phyloP scores from a whole-genome alignment of 2,113 vertebrate species.

The Enhydra lutris region DNA sequence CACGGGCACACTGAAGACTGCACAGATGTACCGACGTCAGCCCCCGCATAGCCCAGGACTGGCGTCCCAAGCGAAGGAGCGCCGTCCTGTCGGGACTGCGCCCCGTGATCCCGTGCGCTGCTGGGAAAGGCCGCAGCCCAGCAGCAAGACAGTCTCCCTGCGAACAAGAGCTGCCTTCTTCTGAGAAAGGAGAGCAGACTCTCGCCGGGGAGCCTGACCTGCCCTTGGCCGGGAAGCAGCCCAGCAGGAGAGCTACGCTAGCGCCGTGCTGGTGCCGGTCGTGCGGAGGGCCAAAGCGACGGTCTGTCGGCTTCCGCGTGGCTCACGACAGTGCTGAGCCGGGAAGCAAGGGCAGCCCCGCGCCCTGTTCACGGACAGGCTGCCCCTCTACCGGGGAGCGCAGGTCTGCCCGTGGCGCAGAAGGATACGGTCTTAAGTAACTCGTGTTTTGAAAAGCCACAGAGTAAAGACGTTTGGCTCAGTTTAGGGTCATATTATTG shows the following conservation, averaged over 20 bases:
- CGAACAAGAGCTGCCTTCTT: neutral
- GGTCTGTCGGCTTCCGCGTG: fast-evolving
- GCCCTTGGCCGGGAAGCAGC: neutral
- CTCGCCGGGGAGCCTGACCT: fast-evolving
- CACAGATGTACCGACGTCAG: fast-evolving
- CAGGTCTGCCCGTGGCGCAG: neutral
- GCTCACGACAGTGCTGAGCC: fast-evolving
- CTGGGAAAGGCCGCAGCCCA: fast-evolving
- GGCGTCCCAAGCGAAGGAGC: fast-evolving
- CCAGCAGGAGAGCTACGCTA: fast-evolving
- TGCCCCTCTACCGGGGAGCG: neutral
- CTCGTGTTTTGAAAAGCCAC: neutral
- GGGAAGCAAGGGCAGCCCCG: fast-evolving
- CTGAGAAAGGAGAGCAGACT: no score
- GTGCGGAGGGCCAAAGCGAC: fast-evolving
- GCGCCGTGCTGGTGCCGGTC: fast-evolving
- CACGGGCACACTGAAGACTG: neutral
- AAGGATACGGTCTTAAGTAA: no score
- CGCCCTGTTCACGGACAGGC: neutral
- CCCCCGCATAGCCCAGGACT: neutral
- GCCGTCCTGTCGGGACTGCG: fast-evolving
- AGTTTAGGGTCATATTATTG: neutral
- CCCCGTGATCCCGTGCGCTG: fast-evolving
- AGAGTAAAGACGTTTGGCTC: neutral
- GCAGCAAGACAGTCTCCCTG: no score